Conservation (phyloP, 2,797 vertebrate genomes). For the Novumbra hubbsi region DNA sequence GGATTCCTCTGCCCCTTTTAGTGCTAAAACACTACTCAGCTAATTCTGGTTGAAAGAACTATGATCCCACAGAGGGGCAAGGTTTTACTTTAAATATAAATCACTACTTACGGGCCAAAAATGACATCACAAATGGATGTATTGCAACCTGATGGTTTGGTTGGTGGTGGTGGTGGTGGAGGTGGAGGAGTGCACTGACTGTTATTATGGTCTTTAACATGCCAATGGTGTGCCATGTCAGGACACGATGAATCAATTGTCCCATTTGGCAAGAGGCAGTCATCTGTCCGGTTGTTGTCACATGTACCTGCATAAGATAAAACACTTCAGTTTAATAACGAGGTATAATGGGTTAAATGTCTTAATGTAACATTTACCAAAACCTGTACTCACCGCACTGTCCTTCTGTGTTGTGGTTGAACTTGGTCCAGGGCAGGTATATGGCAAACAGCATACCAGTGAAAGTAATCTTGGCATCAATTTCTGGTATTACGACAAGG, state of each 20-base stretch:
- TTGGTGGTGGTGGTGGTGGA: background rate
- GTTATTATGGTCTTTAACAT: conserved; percentile 69
- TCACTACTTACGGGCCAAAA: conserved; percentile 51
- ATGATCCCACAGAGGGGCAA: background rate
- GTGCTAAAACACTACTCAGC: background rate
- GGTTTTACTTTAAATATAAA: background rate
- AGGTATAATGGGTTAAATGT: background rate
- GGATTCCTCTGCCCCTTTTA: no score
- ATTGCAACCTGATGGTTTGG: conserved; percentile 5
- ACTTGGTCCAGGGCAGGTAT: conserved; percentile 70
- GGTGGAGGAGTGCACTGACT: conserved; percentile 22
- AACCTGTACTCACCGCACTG: conserved; percentile 79
- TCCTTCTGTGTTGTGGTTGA: conserved; percentile 83
- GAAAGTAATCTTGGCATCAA: conserved; percentile 74
- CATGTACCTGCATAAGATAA: conserved; percentile 76
- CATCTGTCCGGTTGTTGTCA: conserved; percentile 77
- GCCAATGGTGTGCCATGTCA: conserved; percentile 79
- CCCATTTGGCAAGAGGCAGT: conserved; percentile 79
- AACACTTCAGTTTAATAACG: background rate
- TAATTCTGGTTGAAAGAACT: background rate
- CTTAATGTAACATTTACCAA: background rate
- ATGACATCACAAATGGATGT: conserved; percentile 60
- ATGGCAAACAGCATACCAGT: conserved; percentile 81
- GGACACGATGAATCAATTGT: conserved; percentile 69
- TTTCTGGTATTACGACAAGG: conserved; percentile 73